Evolutionary conservation across 2,888 invertebrate genomes (phyloP).

Genomic region (Cataglyphis cursor): DNA sequence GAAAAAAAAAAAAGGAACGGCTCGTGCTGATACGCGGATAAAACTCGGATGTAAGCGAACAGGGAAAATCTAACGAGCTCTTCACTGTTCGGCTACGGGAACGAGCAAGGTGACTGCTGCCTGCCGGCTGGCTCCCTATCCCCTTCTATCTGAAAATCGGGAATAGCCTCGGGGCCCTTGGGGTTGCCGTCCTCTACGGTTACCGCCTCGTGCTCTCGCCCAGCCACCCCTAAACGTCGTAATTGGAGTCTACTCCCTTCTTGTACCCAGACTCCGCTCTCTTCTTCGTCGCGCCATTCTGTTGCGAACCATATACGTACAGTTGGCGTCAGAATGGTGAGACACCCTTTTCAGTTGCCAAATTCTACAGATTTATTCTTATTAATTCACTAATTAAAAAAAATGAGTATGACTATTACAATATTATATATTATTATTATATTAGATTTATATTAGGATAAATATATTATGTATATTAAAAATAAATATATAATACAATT

Average conservation of each 20-base stretch:
- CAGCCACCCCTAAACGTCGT: conserved; percentile 75
- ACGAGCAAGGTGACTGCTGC: conserved; percentile 53
- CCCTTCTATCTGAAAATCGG: conserved; percentile 61
- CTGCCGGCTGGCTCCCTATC: conserved; percentile 22
- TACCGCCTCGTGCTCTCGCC: conserved; percentile 62
- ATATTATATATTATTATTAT: background rate
- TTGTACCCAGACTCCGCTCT: conserved; percentile 34
- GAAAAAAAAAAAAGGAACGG: conserved; percentile 33
- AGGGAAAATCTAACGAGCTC: conserved; percentile 75
- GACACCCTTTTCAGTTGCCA: background rate
- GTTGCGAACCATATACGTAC: background rate
- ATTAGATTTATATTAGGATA: background rate
- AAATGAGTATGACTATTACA: background rate
- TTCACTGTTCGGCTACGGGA: conserved; percentile 53
- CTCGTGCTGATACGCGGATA: conserved; percentile 59
- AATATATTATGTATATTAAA: background rate
- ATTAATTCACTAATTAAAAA: background rate
- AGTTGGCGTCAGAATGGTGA: background rate
- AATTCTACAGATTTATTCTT: background rate
- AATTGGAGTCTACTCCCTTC: conserved; percentile 76
- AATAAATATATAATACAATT: background rate
- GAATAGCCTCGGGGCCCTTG: conserved; percentile 70
- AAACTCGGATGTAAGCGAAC: conserved; percentile 73
- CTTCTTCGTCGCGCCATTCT: conserved; percentile 18
- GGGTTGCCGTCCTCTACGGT: conserved; percentile 58